Evolutionary conservation across 2,888 invertebrate genomes (phyloP).

Genomic region (Drymonia ruficornis): DNA sequence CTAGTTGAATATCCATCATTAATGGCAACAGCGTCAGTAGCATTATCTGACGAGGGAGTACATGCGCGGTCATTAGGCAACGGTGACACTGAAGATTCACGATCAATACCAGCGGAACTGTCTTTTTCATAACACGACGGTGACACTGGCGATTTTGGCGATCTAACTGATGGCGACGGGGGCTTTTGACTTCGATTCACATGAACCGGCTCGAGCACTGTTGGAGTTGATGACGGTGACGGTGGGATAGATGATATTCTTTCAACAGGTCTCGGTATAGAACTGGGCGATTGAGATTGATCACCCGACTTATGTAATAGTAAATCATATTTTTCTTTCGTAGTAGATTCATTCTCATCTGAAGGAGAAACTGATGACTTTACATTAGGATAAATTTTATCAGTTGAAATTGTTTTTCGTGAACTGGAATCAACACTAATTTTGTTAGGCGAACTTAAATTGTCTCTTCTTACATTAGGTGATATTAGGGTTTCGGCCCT

Average conservation of each 20-base stretch:
- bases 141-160: conserved; percentile 57
- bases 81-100: conserved; percentile 50
- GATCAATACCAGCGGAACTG: conserved; percentile 33
- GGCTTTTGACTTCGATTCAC: conserved; percentile 61
- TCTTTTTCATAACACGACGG: conserved; percentile 50
- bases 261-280: conserved; percentile 51
- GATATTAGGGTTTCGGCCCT: conserved; percentile 58
- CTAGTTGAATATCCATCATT: conserved; percentile 34
- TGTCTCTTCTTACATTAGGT: conserved; percentile 57
- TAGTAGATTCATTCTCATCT: conserved; percentile 48
- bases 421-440: conserved; percentile 40
- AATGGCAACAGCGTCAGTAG: conserved; percentile 38
- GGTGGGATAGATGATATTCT: conserved; percentile 51
- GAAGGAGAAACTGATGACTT: conserved; percentile 57
- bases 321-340: conserved; percentile 43
- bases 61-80: conserved; percentile 43
- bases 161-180: conserved; percentile 64
- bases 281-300: conserved; percentile 44
- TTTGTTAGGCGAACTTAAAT: conserved; percentile 54
- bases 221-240: conserved; percentile 41
- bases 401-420: conserved; percentile 42
- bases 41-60: conserved; percentile 38
- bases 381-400: conserved; percentile 51
- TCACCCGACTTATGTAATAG: conserved; percentile 40
- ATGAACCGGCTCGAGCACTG: conserved; percentile 45